Conservation (phyloP, 2,797 vertebrate genomes). For the Myiothlypis coronata region DNA sequence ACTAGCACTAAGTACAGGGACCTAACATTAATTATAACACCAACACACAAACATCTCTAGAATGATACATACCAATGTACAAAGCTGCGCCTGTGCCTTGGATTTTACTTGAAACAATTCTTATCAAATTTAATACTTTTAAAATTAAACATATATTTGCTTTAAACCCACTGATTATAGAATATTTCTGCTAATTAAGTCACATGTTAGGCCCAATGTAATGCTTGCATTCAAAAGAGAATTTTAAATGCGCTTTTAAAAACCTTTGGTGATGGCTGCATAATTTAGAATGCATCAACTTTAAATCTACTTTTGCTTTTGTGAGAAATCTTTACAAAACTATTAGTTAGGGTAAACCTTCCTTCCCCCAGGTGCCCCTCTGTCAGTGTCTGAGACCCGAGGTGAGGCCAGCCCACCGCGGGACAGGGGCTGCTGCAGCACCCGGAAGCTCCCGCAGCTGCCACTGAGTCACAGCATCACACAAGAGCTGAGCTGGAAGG, state of each 20-base stretch:
- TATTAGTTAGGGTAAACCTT: background rate
- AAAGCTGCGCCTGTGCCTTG: conserved; percentile 70
- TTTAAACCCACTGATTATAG: conserved; percentile 60
- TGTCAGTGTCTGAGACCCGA: accelerated
- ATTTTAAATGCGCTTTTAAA: conserved; percentile 62
- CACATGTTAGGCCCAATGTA: conserved; percentile 55
- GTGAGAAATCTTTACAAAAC: background rate
- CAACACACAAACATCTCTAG: conserved; percentile 72
- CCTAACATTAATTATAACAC: conserved; percentile 66
- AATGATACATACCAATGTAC: conserved; percentile 70
- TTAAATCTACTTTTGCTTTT: background rate
- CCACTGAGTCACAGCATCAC: background rate
- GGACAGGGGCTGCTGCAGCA: background rate
- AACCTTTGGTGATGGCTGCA: conserved; percentile 57
- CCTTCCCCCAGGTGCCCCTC: background rate
- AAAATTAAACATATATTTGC: conserved; percentile 56
- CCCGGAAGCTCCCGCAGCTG: accelerated
- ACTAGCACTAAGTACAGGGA: conserved; percentile 70
- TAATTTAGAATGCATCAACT: conserved; percentile 19
- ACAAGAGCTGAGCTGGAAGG: background rate
- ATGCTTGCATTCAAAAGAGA: conserved; percentile 50
- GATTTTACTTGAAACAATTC: conserved; percentile 62
- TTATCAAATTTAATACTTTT: conserved; percentile 50
- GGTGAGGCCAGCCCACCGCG: background rate
- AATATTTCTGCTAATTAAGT: conserved; percentile 57